Evolutionary conservation across 2,797 vertebrate species (phyloP).

Genomic region (Lycodopsis pacificus): DNA sequence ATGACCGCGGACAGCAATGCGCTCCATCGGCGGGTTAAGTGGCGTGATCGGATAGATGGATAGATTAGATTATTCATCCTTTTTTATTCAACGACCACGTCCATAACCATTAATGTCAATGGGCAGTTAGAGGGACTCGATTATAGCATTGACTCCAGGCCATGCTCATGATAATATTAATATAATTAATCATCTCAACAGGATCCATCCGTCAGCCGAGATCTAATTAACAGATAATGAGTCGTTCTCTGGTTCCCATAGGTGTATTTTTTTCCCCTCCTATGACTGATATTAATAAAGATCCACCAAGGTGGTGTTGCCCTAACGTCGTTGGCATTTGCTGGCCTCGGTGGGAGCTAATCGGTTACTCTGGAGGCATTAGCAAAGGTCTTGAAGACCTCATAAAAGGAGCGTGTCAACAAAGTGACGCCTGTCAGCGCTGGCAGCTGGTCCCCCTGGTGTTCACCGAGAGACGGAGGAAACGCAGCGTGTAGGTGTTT

Average conservation of each 20-base stretch:
- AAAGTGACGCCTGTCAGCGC: slow-evolving; percentile 49
- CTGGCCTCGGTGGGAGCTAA: slow-evolving; percentile 42
- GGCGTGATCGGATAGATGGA: neutral
- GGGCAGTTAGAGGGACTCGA: slow-evolving; percentile 13
- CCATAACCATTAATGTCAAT: slow-evolving; percentile 8
- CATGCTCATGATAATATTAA: slow-evolving; percentile 37
- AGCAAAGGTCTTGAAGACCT: slow-evolving; percentile 53
- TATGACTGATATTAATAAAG: slow-evolving; percentile 52
- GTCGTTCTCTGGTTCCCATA: slow-evolving; percentile 12
- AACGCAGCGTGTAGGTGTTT: slow-evolving; percentile 52
- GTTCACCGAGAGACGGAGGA: slow-evolving; percentile 18
- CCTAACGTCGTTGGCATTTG: slow-evolving; percentile 31
- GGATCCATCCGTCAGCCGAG: slow-evolving; percentile 38
- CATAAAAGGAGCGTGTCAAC: slow-evolving; percentile 50
- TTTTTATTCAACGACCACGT: neutral
- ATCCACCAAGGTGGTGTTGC: slow-evolving; percentile 34
- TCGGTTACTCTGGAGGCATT: slow-evolving; percentile 41
- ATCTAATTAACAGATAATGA: slow-evolving; percentile 60
- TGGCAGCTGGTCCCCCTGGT: slow-evolving; percentile 47
- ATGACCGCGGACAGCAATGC: no score
- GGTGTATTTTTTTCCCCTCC: neutral
- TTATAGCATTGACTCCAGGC: slow-evolving; percentile 4
- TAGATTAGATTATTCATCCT: neutral
- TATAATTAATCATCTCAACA: slow-evolving; percentile 43
- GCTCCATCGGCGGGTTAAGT: no score